phyloP scores from a whole-genome alignment of 2,797 vertebrate genomes.

The Hybognathus amarus region DNA sequence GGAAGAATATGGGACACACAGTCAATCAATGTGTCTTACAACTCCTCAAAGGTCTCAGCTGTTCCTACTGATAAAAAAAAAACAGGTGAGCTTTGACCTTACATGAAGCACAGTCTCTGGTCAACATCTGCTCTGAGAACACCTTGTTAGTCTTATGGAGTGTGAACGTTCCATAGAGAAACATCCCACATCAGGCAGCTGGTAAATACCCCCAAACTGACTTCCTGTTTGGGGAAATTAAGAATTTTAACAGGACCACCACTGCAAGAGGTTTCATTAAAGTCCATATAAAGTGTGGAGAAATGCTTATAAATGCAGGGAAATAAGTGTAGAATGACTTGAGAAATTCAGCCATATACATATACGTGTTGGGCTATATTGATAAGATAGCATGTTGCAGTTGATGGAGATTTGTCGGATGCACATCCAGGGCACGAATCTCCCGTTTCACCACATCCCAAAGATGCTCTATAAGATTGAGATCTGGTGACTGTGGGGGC shows the following conservation, averaged over 20 bases:
- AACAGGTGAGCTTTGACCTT: slow-evolving; percentile 37
- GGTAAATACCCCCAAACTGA: slow-evolving; percentile 62
- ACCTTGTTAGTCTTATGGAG: slow-evolving; percentile 57
- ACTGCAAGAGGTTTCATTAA: slow-evolving; percentile 22
- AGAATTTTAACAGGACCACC: slow-evolving; percentile 32
- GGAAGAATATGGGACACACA: neutral
- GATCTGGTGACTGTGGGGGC: no score
- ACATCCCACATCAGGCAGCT: slow-evolving; percentile 59
- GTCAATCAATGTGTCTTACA: neutral
- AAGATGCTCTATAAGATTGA: no score
- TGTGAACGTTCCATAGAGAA: slow-evolving; percentile 55
- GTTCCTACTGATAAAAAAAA: slow-evolving; percentile 30
- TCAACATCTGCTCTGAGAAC: slow-evolving; percentile 41
- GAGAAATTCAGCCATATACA: no score
- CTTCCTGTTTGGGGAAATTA: slow-evolving; percentile 45
- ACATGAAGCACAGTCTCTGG: slow-evolving; percentile 34
- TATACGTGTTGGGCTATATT: no score
- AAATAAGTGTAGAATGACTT: neutral
- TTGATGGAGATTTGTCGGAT: no score
- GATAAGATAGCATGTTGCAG: no score
- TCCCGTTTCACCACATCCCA: no score
- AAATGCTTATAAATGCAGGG: slow-evolving; percentile 7
- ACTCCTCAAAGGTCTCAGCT: slow-evolving; percentile 1
- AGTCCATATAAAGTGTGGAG: neutral
- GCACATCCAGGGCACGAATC: no score